Evolutionary conservation across 2,113 vertebrate genomes (phyloP), one percentile per base, ranked within the genome.

Genomic region (Cephalopterus ornatus): DNA sequence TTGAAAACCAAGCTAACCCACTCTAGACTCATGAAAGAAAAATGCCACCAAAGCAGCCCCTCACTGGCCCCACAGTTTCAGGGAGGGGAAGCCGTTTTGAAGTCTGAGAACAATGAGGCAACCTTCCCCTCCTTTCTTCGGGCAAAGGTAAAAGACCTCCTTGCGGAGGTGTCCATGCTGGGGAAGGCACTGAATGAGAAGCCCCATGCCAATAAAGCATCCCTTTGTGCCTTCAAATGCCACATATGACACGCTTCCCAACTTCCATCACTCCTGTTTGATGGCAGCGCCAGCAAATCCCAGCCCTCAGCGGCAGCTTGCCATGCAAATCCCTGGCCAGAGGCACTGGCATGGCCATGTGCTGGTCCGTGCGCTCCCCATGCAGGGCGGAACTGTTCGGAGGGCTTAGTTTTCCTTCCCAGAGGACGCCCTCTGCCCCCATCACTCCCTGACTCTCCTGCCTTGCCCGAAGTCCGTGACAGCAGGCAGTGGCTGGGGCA

Each of bases 341-440:
- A 37, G 68, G 37, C 53, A 23, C 13, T 1, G 12, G 18, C 70
- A 49, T 0, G 0, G 26, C 62, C 28, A 1, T 5, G 12, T 33
- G 26, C 50, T 5, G 1, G 6, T 9, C 50, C 4, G 0, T 4
- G 32, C 0, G 0, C 24, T 20, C 33, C 46, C 12, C 37, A 1
- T 0, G 0, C 0, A 0, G 2, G 2, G 14, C 7, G 23, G 53
- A 80, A 33, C 7, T 9, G 21, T 52, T 15, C 8, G 0, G 30
- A 24, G 28, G 53, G 41, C 9, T 93, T 10, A 0, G 0, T 18
- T 91, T 32, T 49, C 20, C 73, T 32, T 44, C 37, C 50, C 3
- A 1, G 58, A 52, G 74, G 27, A 63, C 2, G 7, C 6, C 8
- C 27, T 59, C 56, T 46, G 14, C 18, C n/a, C 37, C 41, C 27